Conservation (phyloP, 2,797 vertebrate genomes). For the Florisuga fusca region DNA sequence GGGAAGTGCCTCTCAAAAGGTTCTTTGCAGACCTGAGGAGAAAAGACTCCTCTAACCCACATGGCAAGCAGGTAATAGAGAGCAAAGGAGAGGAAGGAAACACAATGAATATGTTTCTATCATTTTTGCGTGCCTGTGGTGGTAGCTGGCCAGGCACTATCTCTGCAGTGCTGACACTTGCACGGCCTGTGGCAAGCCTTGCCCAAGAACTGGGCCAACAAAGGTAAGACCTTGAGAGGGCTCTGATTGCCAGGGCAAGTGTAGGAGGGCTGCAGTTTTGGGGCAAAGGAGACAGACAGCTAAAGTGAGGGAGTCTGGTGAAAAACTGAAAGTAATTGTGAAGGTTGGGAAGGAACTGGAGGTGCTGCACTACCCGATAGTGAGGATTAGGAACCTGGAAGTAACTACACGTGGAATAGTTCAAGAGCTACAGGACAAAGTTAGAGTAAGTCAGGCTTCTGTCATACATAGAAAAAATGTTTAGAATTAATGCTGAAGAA, state of each 20-base stretch:
- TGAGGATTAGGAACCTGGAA: neutral
- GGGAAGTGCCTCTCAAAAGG: neutral
- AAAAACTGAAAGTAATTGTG: neutral
- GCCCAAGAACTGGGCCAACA: neutral
- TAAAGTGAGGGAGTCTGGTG: neutral
- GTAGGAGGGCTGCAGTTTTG: neutral
- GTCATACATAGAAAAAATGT: neutral
- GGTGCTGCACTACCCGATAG: neutral
- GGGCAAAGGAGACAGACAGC: neutral
- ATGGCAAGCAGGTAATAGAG: accelerated
- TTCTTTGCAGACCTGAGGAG: neutral
- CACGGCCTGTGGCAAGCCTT: neutral
- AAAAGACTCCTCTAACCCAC: neutral
- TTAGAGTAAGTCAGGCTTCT: neutral
- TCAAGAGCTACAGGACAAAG: neutral
- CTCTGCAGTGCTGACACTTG: accelerated
- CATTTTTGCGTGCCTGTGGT: neutral
- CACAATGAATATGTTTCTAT: accelerated
- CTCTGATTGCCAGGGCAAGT: neutral
- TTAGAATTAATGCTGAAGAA: neutral
- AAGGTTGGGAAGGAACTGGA: neutral
- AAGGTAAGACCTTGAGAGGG: neutral
- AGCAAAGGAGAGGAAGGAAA: neutral
- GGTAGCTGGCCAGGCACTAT: neutral
- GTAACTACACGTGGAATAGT: neutral